A percentile compares a stretch with the other conserved stretches of the same genome.
Evolutionary conservation across 2,888 invertebrate species (phyloP).

Genomic region (Diabrotica balteata): DNA sequence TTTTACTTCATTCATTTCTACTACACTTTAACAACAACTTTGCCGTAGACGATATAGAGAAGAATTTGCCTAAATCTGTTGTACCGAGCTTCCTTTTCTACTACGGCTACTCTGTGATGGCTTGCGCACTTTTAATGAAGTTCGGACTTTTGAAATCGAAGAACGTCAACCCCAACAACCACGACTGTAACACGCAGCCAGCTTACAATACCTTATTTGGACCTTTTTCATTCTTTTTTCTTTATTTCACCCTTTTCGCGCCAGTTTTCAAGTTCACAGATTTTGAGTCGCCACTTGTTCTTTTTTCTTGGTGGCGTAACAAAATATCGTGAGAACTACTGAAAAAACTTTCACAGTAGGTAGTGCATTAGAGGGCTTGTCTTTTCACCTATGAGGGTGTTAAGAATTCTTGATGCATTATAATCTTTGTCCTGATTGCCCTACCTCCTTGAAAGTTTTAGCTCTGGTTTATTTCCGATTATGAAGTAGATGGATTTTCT

Average conservation of each 20-base stretch:
- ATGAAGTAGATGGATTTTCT: constrained; percentile 32
- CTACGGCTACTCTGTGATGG: constrained; percentile 32
- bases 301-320: constrained; percentile 71
- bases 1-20: constrained; percentile 14
- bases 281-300: constrained; percentile 63
- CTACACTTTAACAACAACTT: constrained; percentile 23
- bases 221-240: constrained; percentile 46
- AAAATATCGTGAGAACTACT: constrained; percentile 68
- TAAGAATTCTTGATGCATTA: constrained; percentile 7
- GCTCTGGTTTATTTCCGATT: constrained; percentile 30
- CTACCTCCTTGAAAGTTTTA: constrained; percentile 32
- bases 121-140: constrained; percentile 27
- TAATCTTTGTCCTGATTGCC: constrained; percentile 23
- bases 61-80: constrained; percentile 23
- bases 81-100: constrained; percentile 29
- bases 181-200: constrained; percentile 27
- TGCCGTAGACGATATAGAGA: constrained; percentile 6
- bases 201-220: constrained; percentile 34
- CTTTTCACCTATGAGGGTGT: constrained; percentile 59
- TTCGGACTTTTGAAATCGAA: constrained; percentile 24
- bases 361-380: constrained; percentile 51
- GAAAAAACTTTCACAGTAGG: constrained; percentile 49
- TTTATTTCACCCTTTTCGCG: constrained; percentile 47
- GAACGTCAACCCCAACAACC: constrained; percentile 20
- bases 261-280: constrained; percentile 53